phyloP scores from a whole-genome alignment of 1,140 invertebrate species.

The Maniola jurtina region DNA sequence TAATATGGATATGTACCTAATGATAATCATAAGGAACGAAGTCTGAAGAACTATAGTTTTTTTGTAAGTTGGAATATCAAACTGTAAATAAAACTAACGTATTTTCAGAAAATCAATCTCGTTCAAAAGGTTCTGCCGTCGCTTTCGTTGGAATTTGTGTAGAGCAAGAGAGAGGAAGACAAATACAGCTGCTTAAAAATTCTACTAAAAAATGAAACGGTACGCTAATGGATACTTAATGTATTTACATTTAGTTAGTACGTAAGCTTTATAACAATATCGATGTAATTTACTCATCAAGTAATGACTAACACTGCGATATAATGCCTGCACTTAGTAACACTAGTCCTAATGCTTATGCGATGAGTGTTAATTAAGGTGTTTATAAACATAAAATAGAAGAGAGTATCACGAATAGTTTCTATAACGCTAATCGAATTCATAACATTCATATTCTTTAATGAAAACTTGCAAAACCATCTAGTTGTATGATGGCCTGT shows the following conservation, averaged over 20 bases:
- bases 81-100: background rate
- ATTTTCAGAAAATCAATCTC: conserved; percentile 32
- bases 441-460: no score
- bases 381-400: background rate
- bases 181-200: conserved; percentile 27
- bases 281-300: conserved; percentile 1
- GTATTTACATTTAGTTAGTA: conserved; percentile 17
- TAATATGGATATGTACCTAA: no score
- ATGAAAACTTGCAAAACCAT: no score
- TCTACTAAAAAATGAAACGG: conserved; percentile 27
- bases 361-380: background rate
- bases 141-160: conserved; percentile 29
- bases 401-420: no score
- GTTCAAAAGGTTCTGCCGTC: conserved; percentile 23
- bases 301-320: conserved; percentile 10
- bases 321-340: conserved; percentile 13
- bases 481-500: no score
- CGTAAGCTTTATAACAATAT: conserved; percentile 14
- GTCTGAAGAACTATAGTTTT: background rate
- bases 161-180: conserved; percentile 32
- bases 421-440: no score
- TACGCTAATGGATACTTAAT: conserved; percentile 28
- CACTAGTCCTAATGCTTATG: background rate
- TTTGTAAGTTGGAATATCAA: background rate
- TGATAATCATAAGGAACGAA: no score